Evolutionary conservation across 2,797 vertebrate genomes (phyloP).

Genomic region (Lithobates pipiens): DNA sequence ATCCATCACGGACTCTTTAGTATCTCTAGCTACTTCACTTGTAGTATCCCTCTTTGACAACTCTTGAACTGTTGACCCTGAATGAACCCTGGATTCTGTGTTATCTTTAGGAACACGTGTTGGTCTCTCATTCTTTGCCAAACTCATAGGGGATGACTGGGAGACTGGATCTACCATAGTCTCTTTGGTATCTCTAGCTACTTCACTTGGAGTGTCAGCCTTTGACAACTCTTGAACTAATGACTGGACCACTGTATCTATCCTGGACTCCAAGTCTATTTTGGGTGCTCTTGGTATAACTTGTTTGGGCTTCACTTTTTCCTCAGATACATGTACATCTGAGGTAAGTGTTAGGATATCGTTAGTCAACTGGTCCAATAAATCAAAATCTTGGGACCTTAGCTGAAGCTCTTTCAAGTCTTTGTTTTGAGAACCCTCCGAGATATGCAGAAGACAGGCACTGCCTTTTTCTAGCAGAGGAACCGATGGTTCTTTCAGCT

Average conservation of each 20-base stretch:
- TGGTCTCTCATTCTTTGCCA: background rate
- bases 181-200: background rate
- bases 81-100: background rate
- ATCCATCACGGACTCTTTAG: background rate
- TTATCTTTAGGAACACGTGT: too few species aligned
- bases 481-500: background rate
- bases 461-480: too few species aligned
- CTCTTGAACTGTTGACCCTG: too few species aligned
- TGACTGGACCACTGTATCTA: background rate
- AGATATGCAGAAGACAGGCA: too few species aligned
- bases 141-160: too few species aligned
- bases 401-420: background rate
- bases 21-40: background rate
- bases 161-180: background rate
- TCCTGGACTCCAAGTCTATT: background rate
- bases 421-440: background rate
- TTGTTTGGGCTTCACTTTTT: background rate
- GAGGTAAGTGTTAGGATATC: constrained; percentile 37
- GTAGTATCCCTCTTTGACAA: background rate
- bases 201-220: background rate
- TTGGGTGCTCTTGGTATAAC: background rate
- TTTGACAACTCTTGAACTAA: background rate
- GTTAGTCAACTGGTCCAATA: background rate
- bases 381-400: background rate
- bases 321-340: background rate